These are phyloP conservation scores for Orthonyx spaldingii DNA, from an alignment of 2,113 vertebrate genomes.

Conservation along the genomic window DNA sequence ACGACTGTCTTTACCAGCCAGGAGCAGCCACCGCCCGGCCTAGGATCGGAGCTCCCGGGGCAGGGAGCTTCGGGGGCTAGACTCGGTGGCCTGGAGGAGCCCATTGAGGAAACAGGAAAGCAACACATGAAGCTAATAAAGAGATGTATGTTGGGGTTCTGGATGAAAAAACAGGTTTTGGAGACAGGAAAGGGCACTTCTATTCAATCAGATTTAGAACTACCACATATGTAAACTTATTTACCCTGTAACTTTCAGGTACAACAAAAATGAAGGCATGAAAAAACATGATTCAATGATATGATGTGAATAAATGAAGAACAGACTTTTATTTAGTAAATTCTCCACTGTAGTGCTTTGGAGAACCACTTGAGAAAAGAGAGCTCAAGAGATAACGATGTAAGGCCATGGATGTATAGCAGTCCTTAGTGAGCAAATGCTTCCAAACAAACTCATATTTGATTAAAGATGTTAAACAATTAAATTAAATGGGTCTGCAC, in stretches of 20 bases:
- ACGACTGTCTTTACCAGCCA: too few species aligned
- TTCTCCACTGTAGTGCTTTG: neutral
- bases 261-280: neutral
- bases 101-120: too few species aligned
- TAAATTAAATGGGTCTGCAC: neutral
- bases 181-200: neutral
- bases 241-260: neutral
- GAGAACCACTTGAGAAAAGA: neutral
- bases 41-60: too few species aligned
- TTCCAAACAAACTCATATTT: neutral
- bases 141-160: neutral
- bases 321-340: neutral
- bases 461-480: neutral
- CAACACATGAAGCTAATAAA: neutral
- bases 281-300: neutral
- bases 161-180: neutral
- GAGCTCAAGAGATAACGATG: neutral
- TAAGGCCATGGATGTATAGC: neutral
- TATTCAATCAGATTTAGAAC: neutral
- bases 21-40: too few species aligned
- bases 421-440: neutral
- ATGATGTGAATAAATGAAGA: neutral
- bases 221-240: neutral
- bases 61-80: too few species aligned
- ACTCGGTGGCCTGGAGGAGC: too few species aligned